Evolutionary conservation across 2,113 vertebrate species (phyloP).

Genomic region (Colossoma macropomum): DNA sequence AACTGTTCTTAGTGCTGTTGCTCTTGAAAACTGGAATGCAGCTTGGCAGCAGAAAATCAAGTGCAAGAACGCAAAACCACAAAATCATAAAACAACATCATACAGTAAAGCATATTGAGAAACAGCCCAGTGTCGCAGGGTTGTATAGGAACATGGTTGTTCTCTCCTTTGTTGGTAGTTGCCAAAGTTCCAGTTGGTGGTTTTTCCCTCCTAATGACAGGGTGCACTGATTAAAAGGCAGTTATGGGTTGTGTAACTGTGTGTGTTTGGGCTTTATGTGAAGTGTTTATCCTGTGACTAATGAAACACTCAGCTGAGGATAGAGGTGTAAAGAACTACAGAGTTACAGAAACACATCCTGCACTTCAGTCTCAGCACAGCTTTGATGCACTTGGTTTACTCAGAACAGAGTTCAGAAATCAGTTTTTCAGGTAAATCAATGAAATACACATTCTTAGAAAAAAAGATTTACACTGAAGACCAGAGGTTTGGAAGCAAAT

Average conservation of each 20-base stretch:
- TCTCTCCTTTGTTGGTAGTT: background rate
- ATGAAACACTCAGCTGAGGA: background rate
- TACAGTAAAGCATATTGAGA: background rate
- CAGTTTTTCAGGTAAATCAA: too few relatives aligned
- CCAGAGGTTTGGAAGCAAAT: too few relatives aligned
- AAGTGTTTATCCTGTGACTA: background rate
- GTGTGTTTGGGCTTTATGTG: background rate
- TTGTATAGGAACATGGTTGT: background rate
- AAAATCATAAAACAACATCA: background rate
- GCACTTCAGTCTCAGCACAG: too few relatives aligned
- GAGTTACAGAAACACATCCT: too few relatives aligned
- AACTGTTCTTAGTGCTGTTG: too few relatives aligned
- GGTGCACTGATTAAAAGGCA: background rate
- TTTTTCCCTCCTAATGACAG: background rate
- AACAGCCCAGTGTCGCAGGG: background rate
- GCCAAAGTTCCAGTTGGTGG: background rate
- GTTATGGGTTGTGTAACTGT: background rate
- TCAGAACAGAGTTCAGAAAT: too few relatives aligned
- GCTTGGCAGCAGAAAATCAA: too few relatives aligned
- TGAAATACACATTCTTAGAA: too few relatives aligned
- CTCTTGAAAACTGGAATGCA: too few relatives aligned
- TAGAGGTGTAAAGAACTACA: background rate
- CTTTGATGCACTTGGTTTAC: too few relatives aligned
- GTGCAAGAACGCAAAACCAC: background rate
- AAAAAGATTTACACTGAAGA: too few relatives aligned